These are phyloP conservation scores for Heliconius ismenius DNA, from an alignment of 2,888 invertebrate genomes.

Conservation along the genomic window DNA sequence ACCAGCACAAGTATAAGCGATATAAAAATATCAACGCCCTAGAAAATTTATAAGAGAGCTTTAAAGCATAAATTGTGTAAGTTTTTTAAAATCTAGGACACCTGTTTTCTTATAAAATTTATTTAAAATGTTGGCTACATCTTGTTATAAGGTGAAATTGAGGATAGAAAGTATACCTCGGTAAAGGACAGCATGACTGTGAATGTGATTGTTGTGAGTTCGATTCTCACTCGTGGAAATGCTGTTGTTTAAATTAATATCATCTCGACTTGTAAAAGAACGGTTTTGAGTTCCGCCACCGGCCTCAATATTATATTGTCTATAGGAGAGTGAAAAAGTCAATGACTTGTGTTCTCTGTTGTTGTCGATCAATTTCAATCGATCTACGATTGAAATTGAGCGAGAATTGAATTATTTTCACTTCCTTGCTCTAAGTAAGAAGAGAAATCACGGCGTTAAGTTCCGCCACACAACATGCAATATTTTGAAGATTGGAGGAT, in stretches of 20 bases:
- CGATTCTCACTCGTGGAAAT: neutral
- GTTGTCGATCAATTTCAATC: too few relatives aligned
- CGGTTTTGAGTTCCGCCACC: too few relatives aligned
- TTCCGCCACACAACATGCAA: neutral
- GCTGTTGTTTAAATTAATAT: too few relatives aligned
- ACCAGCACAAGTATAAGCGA: neutral
- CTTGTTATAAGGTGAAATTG: neutral
- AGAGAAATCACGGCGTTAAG: neutral
- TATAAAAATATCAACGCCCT: slow-evolving; percentile 10
- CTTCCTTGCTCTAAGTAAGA: too few relatives aligned
- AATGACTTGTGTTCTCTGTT: too few relatives aligned
- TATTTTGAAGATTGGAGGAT: too few relatives aligned
- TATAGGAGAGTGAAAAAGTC: too few relatives aligned
- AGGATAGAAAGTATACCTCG: neutral
- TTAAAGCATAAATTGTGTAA: slow-evolving; percentile 7
- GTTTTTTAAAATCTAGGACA: slow-evolving; percentile 17
- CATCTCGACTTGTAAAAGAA: too few relatives aligned
- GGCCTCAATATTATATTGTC: too few relatives aligned
- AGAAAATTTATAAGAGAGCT: slow-evolving; percentile 15
- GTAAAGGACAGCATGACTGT: neutral
- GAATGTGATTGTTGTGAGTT: neutral
- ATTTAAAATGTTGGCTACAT: neutral
- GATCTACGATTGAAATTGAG: too few relatives aligned
- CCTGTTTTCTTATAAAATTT: slow-evolving; percentile 14
- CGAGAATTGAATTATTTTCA: too few relatives aligned